Base-by-base conservation (phyloP, 2,113 vertebrate species). In the Mastomys coucha region DNA sequence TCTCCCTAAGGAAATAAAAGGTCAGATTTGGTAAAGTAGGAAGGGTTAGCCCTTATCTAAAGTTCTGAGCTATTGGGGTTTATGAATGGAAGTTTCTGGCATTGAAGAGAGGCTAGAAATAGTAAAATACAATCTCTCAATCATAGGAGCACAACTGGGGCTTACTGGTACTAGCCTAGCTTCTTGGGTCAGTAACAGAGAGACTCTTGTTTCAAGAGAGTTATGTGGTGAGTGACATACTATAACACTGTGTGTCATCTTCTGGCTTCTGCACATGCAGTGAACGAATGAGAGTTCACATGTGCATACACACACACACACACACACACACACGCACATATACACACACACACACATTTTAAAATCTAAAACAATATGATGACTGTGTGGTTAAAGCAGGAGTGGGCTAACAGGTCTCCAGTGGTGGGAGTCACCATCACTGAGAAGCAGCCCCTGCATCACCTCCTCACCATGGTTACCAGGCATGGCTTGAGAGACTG, bases 41-140 rank as follows among this genome's bases (percentile, higher is more conserved):
- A 82, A 19, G 22, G 45, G 60, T 75, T 70, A 91, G n/a, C 19
- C 24, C 4, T 95, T 85, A 86, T 70, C 67, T 24, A 72, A 56
- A 39, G 42, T 86, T 69, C 89, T 76, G 69, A 63, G 17, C 80
- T 87, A 69, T 82, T 49, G 13, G 28, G 6, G 60, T 80, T 88
- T 92, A 89, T 76, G 58, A 80, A 70, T 94, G 69, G 77, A 94
- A 86, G 97, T 89, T 88, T n/a, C 56, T 89, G 78, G 89, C 36
- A 19, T 12, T 91, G 49, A 16, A 39, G 75, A 91, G 58, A 45
- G 9, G 1, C 76, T 89, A 7, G 11, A 82, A 92, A 92, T 60
- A 19, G 70, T 22, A 24, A 53, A 14, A 91, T 22, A 14, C 33
- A 10, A 95, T 69, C 90, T 70, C 76, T 7, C 20, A 65, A 53